These are phyloP conservation scores for Toxotes lorentzi DNA, from an alignment of 2,797 vertebrate species.

Conservation along the genomic window DNA sequence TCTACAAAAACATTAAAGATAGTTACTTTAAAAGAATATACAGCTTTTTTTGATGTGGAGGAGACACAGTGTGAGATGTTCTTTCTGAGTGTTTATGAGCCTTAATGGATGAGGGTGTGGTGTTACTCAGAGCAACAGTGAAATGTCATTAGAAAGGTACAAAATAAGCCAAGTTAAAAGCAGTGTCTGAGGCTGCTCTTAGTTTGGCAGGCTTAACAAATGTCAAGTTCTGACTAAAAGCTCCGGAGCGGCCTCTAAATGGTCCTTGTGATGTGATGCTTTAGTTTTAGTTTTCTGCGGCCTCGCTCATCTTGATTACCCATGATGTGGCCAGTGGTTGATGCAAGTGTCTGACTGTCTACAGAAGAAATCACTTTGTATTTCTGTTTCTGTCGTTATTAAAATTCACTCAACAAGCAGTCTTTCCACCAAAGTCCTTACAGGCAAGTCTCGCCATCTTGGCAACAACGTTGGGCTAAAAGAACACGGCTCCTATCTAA, in stretches of 20 bases:
- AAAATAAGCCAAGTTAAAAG: background rate
- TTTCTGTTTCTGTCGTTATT: background rate
- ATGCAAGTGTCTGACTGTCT: background rate
- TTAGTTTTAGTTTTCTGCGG: background rate
- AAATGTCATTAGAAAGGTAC: background rate
- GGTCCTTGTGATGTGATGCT: background rate
- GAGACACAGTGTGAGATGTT: background rate
- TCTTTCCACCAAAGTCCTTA: background rate
- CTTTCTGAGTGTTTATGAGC: slow-evolving; percentile 1
- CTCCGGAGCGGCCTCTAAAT: background rate
- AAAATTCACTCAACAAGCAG: background rate
- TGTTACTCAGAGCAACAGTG: background rate
- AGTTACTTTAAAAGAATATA: too few relatives aligned
- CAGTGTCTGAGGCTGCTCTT: background rate
- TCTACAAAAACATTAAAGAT: background rate
- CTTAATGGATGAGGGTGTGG: background rate
- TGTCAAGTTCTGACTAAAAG: background rate
- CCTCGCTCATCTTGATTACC: background rate
- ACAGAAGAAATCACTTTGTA: background rate
- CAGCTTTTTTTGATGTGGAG: background rate
- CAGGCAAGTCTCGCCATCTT: too few relatives aligned
- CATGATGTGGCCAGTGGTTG: background rate
- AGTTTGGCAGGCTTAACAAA: background rate
- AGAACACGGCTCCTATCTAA: too few relatives aligned
- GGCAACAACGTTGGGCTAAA: too few relatives aligned